These are phyloP conservation scores for Drosophila gunungcola DNA, from an alignment of 1,140 invertebrate genomes.

Conservation along the genomic window DNA sequence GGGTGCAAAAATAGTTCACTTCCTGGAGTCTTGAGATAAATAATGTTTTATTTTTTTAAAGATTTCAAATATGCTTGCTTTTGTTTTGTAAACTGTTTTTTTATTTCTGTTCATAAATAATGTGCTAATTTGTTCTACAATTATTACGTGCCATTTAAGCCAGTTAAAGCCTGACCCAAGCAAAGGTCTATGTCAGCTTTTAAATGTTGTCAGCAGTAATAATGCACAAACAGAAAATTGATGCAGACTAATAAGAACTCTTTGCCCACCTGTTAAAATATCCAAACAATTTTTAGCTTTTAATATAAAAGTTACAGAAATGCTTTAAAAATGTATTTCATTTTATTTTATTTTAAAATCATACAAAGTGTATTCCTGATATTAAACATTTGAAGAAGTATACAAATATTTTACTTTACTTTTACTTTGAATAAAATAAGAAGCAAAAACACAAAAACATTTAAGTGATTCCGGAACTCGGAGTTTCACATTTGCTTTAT, in stretches of 20 bases:
- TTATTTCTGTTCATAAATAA: background rate
- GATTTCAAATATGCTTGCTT: background rate
- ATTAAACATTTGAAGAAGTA: too few relatives aligned
- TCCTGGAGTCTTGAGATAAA: background rate
- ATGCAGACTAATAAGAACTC: background rate
- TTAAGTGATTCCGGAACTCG: conserved; percentile 12
- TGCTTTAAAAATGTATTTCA: too few relatives aligned
- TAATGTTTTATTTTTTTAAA: background rate
- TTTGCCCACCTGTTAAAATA: background rate
- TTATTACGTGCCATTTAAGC: background rate
- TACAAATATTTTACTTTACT: too few relatives aligned
- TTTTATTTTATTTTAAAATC: too few relatives aligned
- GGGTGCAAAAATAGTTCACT: background rate
- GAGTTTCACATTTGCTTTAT: conserved; percentile 16
- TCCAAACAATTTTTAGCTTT: too few relatives aligned
- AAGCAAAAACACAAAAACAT: background rate
- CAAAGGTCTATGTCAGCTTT: background rate
- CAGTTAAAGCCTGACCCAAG: conserved; percentile 1
- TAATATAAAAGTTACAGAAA: too few relatives aligned
- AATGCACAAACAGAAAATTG: background rate
- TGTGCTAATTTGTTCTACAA: background rate
- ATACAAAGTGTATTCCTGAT: too few relatives aligned
- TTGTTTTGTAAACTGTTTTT: background rate
- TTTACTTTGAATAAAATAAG: too few relatives aligned
- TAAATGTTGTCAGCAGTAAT: background rate